Evolutionary conservation across 2,888 invertebrate genomes (phyloP), one percentile per base, ranked within the genome.

Genomic region (Tuta absoluta): DNA sequence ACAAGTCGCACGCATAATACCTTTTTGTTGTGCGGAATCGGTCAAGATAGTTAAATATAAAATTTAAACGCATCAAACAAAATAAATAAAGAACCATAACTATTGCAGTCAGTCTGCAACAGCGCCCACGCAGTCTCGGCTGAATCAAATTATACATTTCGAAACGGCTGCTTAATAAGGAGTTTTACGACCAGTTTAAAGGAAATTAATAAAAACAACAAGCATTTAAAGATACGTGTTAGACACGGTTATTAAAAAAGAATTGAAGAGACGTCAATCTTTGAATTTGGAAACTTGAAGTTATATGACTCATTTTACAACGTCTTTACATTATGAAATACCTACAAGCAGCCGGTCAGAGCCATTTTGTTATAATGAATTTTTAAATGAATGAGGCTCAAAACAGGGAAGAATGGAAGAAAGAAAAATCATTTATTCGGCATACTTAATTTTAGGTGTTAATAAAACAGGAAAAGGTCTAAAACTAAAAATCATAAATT

Each of bases 91-190:
- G 17, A n/a, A 17, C n/a, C 1, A 14, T 41, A 11, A 51, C 51
- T n/a, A 1, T 33, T 33, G 33, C 33, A 33, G 33, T 33, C 10
- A 33, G 51, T 23, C 8, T 28, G 28, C 28, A 17, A 82, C 78
- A 85, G 82, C 80, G 82, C 89, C 90, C 84, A 89, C 89, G 85
- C 90, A 73, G 75, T 84, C 84, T 82, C 82, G 86, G 84, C 84
- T 86, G 88, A 86, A 89, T 89, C 86, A 89, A 89, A 90, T 89
- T 89, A 45, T 33, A 17, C 4, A 87, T 83, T 83, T 81, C 83
- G 80, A 81, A 83, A 81, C 81, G 76, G 78, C 62, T 62, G 53
- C 24, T 45, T 63, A 51, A 62, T 62, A 59, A 64, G 53, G 60
- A 53, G 24, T 10, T 56, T 56, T 56, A 56, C 17, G 56, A 24